These are phyloP conservation scores for Heteromurus nitidus DNA, from an alignment of 2,888 invertebrate species.

Conservation along the genomic window DNA sequence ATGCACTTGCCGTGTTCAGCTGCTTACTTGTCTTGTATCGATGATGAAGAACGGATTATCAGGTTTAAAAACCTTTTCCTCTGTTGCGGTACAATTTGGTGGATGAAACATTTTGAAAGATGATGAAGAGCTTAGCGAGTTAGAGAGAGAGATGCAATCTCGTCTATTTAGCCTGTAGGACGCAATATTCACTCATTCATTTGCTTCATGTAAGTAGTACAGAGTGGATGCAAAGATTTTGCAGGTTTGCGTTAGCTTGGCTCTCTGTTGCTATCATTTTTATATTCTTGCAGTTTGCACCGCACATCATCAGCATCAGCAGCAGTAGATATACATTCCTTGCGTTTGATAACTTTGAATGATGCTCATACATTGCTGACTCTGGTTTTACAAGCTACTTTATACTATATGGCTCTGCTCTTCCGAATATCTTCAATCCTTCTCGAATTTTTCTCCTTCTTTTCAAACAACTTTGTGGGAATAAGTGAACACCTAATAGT, in stretches of 20 bases:
- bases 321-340: not conserved
- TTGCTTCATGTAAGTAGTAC: too few species aligned
- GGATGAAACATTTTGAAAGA: slow-evolving; percentile 34
- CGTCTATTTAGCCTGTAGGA: slow-evolving; percentile 9
- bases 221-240: not conserved
- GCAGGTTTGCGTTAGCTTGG: not conserved
- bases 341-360: slow-evolving; percentile 13
- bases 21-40: not conserved
- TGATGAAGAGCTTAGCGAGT: slow-evolving; percentile 43
- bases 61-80: slow-evolving; percentile 50
- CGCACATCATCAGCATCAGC: not conserved
- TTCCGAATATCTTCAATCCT: not conserved
- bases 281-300: not conserved
- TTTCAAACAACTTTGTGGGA: slow-evolving; percentile 36
- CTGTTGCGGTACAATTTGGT: not conserved
- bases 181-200: slow-evolving; percentile 24
- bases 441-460: slow-evolving; percentile 21
- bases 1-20: not conserved
- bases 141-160: slow-evolving; percentile 42
- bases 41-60: slow-evolving; percentile 22
- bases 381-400: too few species aligned
- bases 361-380: not conserved
- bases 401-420: not conserved
- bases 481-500: slow-evolving; percentile 32
- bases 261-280: slow-evolving; percentile 1